Percentiles rank a stretch among this genome's conserved stretches.
Evolutionary conservation across 2,113 vertebrate genomes (phyloP).

Genomic region (Climacteris rufus): DNA sequence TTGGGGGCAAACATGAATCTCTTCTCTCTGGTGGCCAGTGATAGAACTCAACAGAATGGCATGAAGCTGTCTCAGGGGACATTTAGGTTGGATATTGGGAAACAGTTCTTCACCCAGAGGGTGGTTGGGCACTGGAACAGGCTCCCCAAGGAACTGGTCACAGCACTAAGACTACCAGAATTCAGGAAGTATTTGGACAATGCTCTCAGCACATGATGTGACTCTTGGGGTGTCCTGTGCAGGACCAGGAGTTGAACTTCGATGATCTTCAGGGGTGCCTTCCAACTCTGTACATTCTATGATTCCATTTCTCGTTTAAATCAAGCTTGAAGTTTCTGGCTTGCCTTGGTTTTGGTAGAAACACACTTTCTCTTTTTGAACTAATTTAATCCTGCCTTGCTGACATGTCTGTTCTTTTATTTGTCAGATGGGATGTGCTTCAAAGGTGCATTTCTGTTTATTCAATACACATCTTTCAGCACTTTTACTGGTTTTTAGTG

Average conservation of each 20-base stretch:
- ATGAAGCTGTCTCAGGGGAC: not conserved
- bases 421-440: slow-evolving; percentile 22
- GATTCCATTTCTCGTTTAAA: not conserved
- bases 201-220: not conserved
- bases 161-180: not conserved
- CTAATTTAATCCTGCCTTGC: not conserved
- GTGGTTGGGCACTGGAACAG: not conserved
- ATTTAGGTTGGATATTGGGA: not conserved
- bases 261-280: not conserved
- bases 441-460: slow-evolving; percentile 22
- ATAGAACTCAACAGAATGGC: not conserved
- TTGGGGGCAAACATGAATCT: not conserved
- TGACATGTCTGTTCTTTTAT: slow-evolving; percentile 23
- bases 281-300: not conserved
- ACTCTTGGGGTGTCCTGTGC: not conserved
- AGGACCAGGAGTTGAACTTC: no score
- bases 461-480: not conserved
- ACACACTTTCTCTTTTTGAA: not conserved
- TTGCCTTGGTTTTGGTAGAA: not conserved
- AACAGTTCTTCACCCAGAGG: not conserved
- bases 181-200: not conserved
- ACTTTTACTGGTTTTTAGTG: slow-evolving; percentile 27
- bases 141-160: not conserved
- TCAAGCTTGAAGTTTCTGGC: not conserved
- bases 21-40: not conserved